A percentile compares a stretch with the other conserved stretches of the same genome.
Conservation (phyloP, 92 coral and sea anemone genomes). For the Micromussa lordhowensis region DNA sequence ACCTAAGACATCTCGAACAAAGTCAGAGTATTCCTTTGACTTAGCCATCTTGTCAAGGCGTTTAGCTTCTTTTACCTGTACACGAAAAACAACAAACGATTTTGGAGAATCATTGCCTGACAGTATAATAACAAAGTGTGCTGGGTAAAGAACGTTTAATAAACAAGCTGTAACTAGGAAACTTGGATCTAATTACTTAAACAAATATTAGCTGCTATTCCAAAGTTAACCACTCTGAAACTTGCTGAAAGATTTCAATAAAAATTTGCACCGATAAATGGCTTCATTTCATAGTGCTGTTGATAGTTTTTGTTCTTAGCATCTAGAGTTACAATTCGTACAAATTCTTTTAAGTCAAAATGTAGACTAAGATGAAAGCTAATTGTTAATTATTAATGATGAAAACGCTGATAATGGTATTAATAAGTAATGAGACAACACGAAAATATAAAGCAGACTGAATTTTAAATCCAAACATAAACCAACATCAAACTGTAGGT, state of each 20-base stretch:
- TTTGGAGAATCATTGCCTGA: background rate
- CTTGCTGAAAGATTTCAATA: background rate
- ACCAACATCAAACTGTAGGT: too few species aligned
- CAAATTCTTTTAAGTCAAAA: background rate
- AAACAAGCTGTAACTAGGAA: background rate
- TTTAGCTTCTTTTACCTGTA: conserved; percentile 83
- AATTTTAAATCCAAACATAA: too few species aligned
- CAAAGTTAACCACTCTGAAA: too few species aligned
- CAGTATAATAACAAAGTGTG: background rate
- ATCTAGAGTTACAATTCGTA: background rate
- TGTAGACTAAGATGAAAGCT: background rate
- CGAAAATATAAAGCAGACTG: background rate
- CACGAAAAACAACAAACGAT: background rate
- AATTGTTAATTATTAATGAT: conserved; percentile 4
- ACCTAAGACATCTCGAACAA: conserved; percentile 82
- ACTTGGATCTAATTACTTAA: conserved; percentile 1
- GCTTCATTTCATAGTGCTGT: background rate
- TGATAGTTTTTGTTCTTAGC: background rate
- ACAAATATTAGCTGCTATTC: background rate
- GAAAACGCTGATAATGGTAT: background rate
- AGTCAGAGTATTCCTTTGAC: conserved; percentile 77
- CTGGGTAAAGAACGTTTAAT: background rate
- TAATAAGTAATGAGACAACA: background rate
- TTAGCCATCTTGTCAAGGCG: conserved; percentile 77
- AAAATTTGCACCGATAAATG: background rate